Base-by-base conservation (phyloP, 2,797 vertebrate species). In the Phrynocephalus guinanensis region DNA sequence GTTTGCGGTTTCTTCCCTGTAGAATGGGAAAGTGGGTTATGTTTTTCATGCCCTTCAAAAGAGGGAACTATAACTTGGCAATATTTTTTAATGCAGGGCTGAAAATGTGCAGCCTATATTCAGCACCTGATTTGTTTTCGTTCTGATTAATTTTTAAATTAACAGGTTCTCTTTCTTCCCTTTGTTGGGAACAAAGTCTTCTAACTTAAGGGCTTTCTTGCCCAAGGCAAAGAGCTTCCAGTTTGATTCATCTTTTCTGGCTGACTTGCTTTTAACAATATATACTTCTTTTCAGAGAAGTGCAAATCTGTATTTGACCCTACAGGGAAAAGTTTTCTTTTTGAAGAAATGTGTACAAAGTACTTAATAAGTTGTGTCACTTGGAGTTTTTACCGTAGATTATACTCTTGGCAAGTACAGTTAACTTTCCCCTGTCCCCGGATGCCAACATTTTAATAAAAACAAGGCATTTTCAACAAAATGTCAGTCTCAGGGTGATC, bases 371-470 rank as follows among this genome's bases (percentile, higher is more conserved):
- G 92, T 96, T 95, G 91, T 95, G 92, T 89, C 92, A 94, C 91
- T 95, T 86, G 84, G 60, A 90, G 90, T 94, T 95, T 93, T 75
- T 66, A 10, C 16, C 30, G 15, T 93, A 92, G 91, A 93, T 95
- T 95, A 93, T 95, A 94, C 95, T 97, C 94, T 93, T 91, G 85
- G 92, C 92, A 91, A 95, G 93, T 95, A 93, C 89, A 85, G 94
- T 96, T 96, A 96, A 96, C 95, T 95, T 95, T 82, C 30, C 60
- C 94, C 89, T 91, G 91, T 95, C 97, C 96, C 94, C 72, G 90
- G 95, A 93, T 95, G 91, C 91, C 90, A 95, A 95, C 92, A 95
- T 96, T 97, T 97, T 96, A 97, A 96, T 96, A 96, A 97, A 97
- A 97, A 96, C 96, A 96, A 96, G 96, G 95, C 93, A 90, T 96